phyloP scores from a whole-genome alignment of 2,113 vertebrate species.

The Platysteira castanea region DNA sequence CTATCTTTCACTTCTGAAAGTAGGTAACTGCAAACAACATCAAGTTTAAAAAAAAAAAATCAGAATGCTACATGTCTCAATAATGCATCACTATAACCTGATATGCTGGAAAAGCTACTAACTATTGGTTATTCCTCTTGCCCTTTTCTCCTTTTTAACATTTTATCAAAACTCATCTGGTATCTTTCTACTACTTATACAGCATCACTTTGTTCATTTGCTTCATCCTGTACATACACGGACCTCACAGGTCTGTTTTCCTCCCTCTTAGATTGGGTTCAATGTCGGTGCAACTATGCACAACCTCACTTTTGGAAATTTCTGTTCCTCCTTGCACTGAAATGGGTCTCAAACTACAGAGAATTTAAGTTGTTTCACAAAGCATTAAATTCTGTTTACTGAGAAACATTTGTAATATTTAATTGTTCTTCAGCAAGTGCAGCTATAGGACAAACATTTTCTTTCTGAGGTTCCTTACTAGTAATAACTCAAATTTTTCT shows the following conservation, averaged over 20 bases:
- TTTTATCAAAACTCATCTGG: neutral
- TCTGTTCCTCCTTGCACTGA: neutral
- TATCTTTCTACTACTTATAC: neutral
- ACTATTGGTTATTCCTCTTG: neutral
- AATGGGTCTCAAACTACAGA: neutral
- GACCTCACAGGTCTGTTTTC: neutral
- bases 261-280: neutral
- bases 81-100: neutral
- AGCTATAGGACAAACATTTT: neutral
- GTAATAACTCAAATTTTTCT: neutral
- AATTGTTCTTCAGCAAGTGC: neutral
- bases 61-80: neutral
- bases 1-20: neutral
- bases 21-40: neutral
- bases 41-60: neutral
- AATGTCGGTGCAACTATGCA: neutral
- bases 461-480: neutral
- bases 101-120: neutral
- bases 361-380: neutral
- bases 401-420: neutral
- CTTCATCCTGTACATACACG: rapidly evolving
- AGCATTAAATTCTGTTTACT: neutral
- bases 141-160: neutral
- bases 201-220: neutral
- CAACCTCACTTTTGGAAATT: neutral